Conservation (phyloP, 2,797 vertebrate species). For the Momotus momota region DNA sequence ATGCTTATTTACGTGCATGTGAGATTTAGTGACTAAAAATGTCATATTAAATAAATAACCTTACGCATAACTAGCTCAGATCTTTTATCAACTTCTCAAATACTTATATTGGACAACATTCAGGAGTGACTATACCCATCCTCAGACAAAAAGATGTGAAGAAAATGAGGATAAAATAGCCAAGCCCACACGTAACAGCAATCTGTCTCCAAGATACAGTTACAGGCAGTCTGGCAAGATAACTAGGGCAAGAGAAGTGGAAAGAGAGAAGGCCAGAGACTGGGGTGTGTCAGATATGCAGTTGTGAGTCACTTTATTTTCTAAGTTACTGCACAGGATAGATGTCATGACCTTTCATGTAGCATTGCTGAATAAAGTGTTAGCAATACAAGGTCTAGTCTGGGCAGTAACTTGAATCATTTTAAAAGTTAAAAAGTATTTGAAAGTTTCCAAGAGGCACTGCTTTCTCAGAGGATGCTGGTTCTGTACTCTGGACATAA, state of each 20-base stretch:
- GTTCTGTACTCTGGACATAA: neutral
- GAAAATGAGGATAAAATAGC: constrained; percentile 20
- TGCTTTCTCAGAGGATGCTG: neutral
- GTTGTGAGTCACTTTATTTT: constrained; percentile 16
- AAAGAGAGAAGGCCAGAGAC: constrained; percentile 1
- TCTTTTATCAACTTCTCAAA: neutral
- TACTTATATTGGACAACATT: neutral
- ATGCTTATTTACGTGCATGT: neutral
- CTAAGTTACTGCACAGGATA: neutral
- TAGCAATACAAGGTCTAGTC: neutral
- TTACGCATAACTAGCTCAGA: neutral
- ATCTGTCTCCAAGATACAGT: neutral
- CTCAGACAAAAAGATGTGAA: neutral
- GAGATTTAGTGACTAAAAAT: neutral
- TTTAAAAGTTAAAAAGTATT: neutral
- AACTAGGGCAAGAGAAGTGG: constrained; percentile 1
- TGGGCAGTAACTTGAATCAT: neutral
- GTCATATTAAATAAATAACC: neutral
- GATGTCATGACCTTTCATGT: neutral
- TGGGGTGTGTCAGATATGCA: neutral
- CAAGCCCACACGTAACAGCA: neutral
- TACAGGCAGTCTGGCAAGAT: constrained; percentile 25
- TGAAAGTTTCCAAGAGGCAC: neutral
- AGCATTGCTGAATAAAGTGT: neutral
- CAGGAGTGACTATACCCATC: neutral